Conservation (phyloP, 2,113 vertebrate genomes). For the Eubucco bourcierii region DNA sequence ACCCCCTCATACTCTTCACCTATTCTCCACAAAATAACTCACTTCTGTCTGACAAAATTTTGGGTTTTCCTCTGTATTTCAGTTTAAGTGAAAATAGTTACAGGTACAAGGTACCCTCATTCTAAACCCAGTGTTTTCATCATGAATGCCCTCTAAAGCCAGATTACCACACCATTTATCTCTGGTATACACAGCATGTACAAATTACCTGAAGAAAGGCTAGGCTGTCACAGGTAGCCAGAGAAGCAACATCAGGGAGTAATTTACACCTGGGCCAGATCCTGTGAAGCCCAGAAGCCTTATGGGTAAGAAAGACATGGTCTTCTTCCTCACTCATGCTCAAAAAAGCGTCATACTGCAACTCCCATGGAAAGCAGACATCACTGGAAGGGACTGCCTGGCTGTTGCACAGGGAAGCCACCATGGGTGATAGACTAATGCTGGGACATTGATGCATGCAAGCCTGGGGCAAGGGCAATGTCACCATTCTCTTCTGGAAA, state of each 20-base stretch:
- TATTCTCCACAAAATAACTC: neutral
- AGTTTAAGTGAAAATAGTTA: neutral
- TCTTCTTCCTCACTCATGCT: fast-evolving
- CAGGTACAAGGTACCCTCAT: neutral
- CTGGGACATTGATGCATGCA: neutral
- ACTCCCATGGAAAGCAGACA: neutral
- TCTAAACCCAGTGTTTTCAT: neutral
- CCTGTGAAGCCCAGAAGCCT: neutral
- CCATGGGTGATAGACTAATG: fast-evolving
- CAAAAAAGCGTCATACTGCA: neutral
- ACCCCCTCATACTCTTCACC: neutral
- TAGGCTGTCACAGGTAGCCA: fast-evolving
- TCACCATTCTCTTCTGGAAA: neutral
- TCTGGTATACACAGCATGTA: fast-evolving
- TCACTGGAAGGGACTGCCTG: neutral
- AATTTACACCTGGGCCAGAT: neutral
- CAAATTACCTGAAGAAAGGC: neutral
- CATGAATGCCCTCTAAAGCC: neutral
- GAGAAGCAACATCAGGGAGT: neutral
- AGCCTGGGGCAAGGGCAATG: neutral
- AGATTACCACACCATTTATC: neutral
- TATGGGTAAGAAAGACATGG: neutral
- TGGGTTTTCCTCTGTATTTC: neutral
- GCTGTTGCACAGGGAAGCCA: neutral
- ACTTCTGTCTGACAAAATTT: neutral